Percentiles rank a stretch among this genome's conserved stretches.
These are phyloP conservation scores for Hemibagrus wyckioides DNA, from an alignment of 2,113 vertebrate species.

Conservation along the genomic window DNA sequence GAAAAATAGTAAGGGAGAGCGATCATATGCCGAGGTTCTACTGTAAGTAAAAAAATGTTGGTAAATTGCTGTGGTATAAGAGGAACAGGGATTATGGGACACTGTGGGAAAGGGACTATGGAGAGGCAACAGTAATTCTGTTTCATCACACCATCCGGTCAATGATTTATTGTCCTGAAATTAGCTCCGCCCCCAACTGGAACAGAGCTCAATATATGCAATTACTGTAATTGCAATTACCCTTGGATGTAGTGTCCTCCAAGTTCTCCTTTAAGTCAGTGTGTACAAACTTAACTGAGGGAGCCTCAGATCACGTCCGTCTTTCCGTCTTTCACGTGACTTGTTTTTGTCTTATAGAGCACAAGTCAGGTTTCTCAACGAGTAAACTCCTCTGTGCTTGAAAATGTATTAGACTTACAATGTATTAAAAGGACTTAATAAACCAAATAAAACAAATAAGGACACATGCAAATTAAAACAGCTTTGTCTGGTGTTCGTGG, in stretches of 20 bases:
- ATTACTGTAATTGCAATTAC: not conserved
- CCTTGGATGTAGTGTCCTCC: too few species aligned
- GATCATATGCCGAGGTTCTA: too few species aligned
- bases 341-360: not conserved
- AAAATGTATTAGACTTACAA: not conserved
- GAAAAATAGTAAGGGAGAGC: too few species aligned
- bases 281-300: not conserved
- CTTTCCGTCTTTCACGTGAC: not conserved
- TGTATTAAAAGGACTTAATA: slow-evolving; percentile 6
- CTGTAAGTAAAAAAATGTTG: not conserved
- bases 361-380: not conserved
- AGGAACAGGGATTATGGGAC: not conserved
- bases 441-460: slow-evolving; percentile 20
- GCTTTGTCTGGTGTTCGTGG: slow-evolving; percentile 38
- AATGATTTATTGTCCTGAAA: not conserved
- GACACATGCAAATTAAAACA: slow-evolving; percentile 44
- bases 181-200: not conserved
- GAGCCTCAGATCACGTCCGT: not conserved
- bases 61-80: not conserved
- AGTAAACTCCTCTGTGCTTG: not conserved
- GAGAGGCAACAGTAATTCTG: not conserved
- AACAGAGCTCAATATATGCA: not conserved
- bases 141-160: not conserved
- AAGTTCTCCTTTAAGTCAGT: not conserved
- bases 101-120: not conserved